Conservation (phyloP, 2,888 invertebrate genomes). For the Metalampra italica region DNA sequence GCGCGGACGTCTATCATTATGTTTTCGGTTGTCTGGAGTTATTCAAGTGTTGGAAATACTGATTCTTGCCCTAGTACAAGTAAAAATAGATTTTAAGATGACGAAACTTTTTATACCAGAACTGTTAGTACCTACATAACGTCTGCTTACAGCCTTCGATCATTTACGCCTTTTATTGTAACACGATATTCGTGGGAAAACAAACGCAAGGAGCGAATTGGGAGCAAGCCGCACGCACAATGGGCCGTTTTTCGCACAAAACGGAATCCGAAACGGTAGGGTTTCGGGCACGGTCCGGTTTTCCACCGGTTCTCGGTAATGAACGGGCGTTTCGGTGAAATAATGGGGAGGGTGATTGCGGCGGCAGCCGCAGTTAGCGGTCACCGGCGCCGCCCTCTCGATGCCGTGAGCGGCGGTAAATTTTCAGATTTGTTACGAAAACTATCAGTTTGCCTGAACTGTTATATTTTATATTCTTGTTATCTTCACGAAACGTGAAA, state of each 20-base stretch:
- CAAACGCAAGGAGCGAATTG: not conserved
- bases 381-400: constrained; percentile 15
- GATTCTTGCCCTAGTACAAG: no score
- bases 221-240: constrained; percentile 6
- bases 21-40: no score
- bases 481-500: no score
- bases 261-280: constrained; percentile 23
- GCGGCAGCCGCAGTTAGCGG: constrained; percentile 31
- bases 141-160: no score
- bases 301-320: constrained; percentile 36
- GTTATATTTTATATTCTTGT: not conserved
- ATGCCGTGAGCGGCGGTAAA: constrained; percentile 19
- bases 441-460: constrained; percentile 3
- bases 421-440: constrained; percentile 10
- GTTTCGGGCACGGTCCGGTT: constrained; percentile 19
- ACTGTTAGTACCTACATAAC: no score
- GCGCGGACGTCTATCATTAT: no score
- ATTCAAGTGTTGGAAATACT: no score
- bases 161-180: no score
- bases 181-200: not conserved
- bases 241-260: constrained; percentile 37
- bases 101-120: no score
- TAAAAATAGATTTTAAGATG: no score
- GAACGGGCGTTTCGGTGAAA: constrained; percentile 33
- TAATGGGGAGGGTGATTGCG: constrained; percentile 37